Evolutionary conservation across 1,140 invertebrate species (phyloP).

Genomic region (Brachionus calyciflorus): DNA sequence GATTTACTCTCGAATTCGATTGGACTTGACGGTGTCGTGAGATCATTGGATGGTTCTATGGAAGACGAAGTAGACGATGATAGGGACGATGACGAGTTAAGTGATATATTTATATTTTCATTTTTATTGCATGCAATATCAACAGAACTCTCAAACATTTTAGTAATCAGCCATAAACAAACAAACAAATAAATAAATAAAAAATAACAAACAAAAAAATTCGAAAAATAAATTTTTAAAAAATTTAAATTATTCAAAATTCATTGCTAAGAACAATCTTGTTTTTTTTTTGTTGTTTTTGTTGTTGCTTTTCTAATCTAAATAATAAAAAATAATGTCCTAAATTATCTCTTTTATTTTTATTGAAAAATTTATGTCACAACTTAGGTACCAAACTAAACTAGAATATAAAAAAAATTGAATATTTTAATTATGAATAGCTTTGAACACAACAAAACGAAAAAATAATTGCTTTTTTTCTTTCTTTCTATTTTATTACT

Average conservation of each 20-base stretch:
- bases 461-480: no score
- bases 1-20: no score
- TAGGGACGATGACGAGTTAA: constrained; percentile 23
- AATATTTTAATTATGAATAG: no score
- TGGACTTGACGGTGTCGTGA: not conserved
- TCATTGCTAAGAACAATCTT: not conserved
- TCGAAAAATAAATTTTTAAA: not conserved
- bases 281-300: no score
- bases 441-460: no score
- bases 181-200: not conserved
- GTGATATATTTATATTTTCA: not conserved
- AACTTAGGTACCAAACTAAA: no score
- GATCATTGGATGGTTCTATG: constrained; percentile 2
- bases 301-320: no score
- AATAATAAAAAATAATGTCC: no score
- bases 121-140: not conserved
- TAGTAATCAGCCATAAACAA: not conserved
- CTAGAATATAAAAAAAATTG: no score
- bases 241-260: not conserved
- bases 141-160: not conserved
- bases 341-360: no score
- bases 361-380: no score
- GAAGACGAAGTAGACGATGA: constrained; percentile 25
- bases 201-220: not conserved
- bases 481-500: no score